Percentiles rank a stretch among this genome's conserved stretches.
Evolutionary conservation across 1,140 invertebrate species (phyloP).

Genomic region (Lucilia cuprina): DNA sequence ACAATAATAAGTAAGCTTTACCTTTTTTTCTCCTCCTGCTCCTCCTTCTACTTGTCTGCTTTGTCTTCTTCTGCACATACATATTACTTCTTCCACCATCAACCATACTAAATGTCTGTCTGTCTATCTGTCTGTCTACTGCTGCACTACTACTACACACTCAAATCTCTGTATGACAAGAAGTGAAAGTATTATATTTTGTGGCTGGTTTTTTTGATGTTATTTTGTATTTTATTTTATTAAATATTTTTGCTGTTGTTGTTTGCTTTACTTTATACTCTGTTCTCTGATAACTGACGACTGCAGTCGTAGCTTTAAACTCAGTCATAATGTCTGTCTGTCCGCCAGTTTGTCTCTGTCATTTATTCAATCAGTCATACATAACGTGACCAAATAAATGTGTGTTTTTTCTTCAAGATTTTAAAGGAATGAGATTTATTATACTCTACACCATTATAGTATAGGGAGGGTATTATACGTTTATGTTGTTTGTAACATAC

Average conservation of each 20-base stretch:
- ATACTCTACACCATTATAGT: too few species aligned
- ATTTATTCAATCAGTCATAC: background rate
- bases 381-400: too few species aligned
- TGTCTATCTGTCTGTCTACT: background rate
- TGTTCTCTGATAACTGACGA: background rate
- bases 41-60: background rate
- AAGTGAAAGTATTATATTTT: constrained; percentile 18
- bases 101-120: background rate
- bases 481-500: too few species aligned
- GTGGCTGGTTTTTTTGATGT: background rate
- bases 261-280: background rate
- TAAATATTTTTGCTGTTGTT: background rate
- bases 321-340: background rate
- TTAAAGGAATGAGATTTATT: too few species aligned
- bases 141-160: background rate
- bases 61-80: background rate
- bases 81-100: background rate
- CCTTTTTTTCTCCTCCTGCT: background rate
- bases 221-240: background rate
- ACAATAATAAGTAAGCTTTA: background rate
- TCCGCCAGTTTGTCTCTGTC: background rate
- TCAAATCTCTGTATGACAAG: background rate
- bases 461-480: too few species aligned
- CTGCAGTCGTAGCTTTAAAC: background rate
- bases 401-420: too few species aligned